Base-by-base conservation (phyloP, 2,888 invertebrate genomes). In the Xylophagus ater region DNA sequence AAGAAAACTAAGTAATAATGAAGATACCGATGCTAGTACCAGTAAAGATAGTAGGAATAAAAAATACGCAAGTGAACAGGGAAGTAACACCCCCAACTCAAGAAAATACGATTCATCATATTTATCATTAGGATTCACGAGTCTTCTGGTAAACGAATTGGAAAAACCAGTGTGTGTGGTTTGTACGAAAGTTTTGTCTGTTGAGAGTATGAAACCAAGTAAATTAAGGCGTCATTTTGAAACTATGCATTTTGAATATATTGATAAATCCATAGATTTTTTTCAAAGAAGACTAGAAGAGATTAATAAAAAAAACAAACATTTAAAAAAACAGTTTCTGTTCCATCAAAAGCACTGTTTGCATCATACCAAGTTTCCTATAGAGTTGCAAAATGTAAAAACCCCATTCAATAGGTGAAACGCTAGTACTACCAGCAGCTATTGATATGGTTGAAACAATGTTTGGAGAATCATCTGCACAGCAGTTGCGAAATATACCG, bases 401-500 rank as follows among this genome's bases (percentile, higher is more conserved):
- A 29, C 38, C 37, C 3, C 25, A 25, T 17, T 29, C 42, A 26
- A 42, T 43, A 36, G 40, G 37, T 26, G 37, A 43, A 41, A 34
- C 30, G 8, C 34, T 44, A 38, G 32, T 47, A 29, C 25, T 47
- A 24, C 43, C 44, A 40, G 42, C 42, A 37, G 44, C 44, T 41
- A 47, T 42, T 38, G 44, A 42, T 34, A 44, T 46, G 38, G 41
- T 40, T 24, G 12, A 19, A 35, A 39, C 24, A 26, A 41, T 46
- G 41, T 40, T 42, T 37, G 43, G 46, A 25, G 33, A 44, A 39
- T 33, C 41, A 25, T 41, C 36, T 37, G 40, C 43, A n/a, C 33
- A 43, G 21, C n/a, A n/a, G n/a, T n/a, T n/a, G n/a, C n/a, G n/a
- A n/a, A n/a, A 39, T 41, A 48, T 54, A 51, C 53, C 52, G 37